Base-by-base conservation (phyloP, 1,140 invertebrate species). In the Calephelis nemesis region DNA sequence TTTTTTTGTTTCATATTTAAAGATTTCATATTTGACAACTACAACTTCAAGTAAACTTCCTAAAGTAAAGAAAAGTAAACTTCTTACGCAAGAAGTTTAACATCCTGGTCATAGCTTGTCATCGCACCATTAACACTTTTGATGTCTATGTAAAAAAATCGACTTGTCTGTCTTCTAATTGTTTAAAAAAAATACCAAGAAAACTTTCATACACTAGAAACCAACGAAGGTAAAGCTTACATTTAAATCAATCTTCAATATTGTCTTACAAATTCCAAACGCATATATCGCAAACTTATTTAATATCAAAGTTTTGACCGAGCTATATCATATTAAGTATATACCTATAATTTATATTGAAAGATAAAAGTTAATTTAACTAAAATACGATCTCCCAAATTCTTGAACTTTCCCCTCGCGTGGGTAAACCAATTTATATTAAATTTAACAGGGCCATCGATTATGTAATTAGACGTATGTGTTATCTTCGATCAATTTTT, bases 391-490 rank as follows among this genome's bases (percentile, higher is more conserved):
- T 58, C 54, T 10, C 11, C 30, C 10, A 30, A 19, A 58, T 58
- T 58, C 54, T 58, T 58, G 54, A 58, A 58, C 54, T 58, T 58
- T 58, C 54, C 54, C 30, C 54, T 58, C 39, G 54, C 54, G 54
- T 58, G 54, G 54, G 54, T 58, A 39, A 10, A 58, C 54, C 54
- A 58, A 58, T 30, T 19, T 58, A 58, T 58, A 58, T 58, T 58
- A 58, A 58, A 58, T 58, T 58, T 58, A 39, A 58, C 54, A 39
- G 30, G 54, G 47, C 47, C 45, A 48, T 64, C 45, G 63, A 48
- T 64, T 64, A 30, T 30, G 63, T 39, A 64, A 64, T 64, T 64
- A 64, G 63, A 13, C 45, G 19, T 30, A 42, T 64, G 47, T 64
- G 47, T 48, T 30, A 48, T 58, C 12, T 39, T 12, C 19, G 30